These are phyloP conservation scores for Callinectes sapidus DNA, from an alignment of 2,888 invertebrate genomes.

Conservation along the genomic window DNA sequence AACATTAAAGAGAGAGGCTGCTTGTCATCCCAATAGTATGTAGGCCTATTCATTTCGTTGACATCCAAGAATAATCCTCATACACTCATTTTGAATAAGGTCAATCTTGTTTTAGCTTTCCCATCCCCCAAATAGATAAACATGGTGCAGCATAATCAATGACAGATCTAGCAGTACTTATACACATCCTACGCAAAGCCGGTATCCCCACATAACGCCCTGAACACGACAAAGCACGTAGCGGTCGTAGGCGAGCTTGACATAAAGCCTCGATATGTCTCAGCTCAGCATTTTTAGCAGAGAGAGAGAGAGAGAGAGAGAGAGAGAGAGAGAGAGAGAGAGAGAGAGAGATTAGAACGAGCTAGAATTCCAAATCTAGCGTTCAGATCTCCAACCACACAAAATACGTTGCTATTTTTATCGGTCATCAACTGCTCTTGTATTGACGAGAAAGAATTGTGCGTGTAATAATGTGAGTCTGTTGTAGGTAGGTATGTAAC, in stretches of 20 bases:
- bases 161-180: background rate
- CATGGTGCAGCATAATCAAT: conserved; percentile 18
- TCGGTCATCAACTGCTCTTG: too few relatives aligned
- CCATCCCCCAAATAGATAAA: background rate
- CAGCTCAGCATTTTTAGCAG: background rate
- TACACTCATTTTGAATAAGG: background rate
- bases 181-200: background rate
- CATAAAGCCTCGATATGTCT: background rate
- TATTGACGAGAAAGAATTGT: too few relatives aligned
- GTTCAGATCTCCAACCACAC: too few relatives aligned
- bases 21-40: background rate
- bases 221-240: background rate
- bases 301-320: too few relatives aligned
- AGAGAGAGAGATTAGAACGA: too few relatives aligned
- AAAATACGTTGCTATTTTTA: too few relatives aligned
- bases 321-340: too few relatives aligned
- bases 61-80: background rate
- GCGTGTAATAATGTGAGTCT: too few relatives aligned
- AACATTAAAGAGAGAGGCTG: background rate
- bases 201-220: background rate
- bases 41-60: background rate
- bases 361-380: too few relatives aligned
- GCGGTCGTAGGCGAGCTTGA: background rate
- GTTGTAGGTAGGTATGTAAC: too few relatives aligned
- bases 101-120: background rate